phyloP scores from a whole-genome alignment of 2,888 invertebrate genomes.

The Pheosia gnoma region DNA sequence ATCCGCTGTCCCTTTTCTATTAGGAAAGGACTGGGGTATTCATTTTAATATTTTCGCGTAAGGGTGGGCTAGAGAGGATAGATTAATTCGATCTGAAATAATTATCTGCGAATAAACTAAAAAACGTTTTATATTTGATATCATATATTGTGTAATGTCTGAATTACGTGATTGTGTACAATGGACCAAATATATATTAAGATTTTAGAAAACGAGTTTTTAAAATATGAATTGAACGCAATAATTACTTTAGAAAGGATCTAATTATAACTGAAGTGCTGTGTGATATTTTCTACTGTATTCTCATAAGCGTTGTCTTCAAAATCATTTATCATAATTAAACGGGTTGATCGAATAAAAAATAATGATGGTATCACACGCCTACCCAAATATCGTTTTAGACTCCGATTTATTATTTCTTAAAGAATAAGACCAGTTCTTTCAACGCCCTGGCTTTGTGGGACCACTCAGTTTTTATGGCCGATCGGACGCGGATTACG shows the following conservation, averaged over 20 bases:
- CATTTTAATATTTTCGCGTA: neutral
- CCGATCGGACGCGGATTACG: slow-evolving; percentile 14
- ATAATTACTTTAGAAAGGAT: no score
- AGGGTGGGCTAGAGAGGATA: no score
- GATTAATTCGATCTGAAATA: no score
- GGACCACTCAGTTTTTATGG: slow-evolving; percentile 18
- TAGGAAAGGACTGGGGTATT: slow-evolving; percentile 28
- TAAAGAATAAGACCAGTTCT: slow-evolving; percentile 32
- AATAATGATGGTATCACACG: slow-evolving; percentile 34
- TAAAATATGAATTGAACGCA: no score
- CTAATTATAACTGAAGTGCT: no score
- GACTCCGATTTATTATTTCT: slow-evolving; percentile 32
- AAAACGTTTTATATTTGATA: no score
- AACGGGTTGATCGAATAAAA: slow-evolving; percentile 27
- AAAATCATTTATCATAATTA: slow-evolving; percentile 34
- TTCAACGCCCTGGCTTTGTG: slow-evolving; percentile 26
- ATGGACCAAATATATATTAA: no score
- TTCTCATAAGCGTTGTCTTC: neutral
- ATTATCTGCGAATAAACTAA: no score
- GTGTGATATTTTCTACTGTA: slow-evolving; percentile 8
- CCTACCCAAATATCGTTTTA: slow-evolving; percentile 18
- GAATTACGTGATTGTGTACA: no score
- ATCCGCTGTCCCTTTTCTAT: slow-evolving; percentile 40
- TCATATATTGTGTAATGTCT: no score
- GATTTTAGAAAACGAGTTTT: no score